Evolutionary conservation across 2,113 vertebrate species (phyloP), one percentile per base, ranked within the genome.

Genomic region (Chaenocephalus aceratus): DNA sequence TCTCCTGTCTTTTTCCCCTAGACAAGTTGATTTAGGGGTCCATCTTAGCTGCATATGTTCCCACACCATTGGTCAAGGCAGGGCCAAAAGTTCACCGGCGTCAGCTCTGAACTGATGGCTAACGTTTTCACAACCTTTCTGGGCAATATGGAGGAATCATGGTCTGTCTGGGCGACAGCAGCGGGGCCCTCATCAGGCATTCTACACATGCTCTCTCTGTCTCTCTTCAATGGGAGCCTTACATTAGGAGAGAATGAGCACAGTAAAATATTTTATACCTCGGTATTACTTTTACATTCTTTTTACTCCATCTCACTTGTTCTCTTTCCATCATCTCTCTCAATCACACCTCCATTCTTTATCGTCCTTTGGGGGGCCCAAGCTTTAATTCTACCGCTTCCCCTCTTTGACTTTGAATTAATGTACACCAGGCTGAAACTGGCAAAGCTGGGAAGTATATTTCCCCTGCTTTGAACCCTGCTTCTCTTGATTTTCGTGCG

Each of bases 211-310:
- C 91, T 78, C 82, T 84, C 92, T 66, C 84, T 82, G 89, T 71
- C 48, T 73, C 53, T 66, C 75, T 79, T 68, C 64, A 53, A 46
- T 79, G 87, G 88, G 92, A 95, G 89, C 83, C 89, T 89, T 94
- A 95, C 94, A 95, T 95, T 94, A 95, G 88, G 91, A 70, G 80
- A 95, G 95, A 95, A 95, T 92, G 94, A 94, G 89, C 81, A 86
- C 80, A 92, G 92, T 91, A 94, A 94, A 95, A 96, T 61, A 95
- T 93, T 94, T 41, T 94, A 89, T 84, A 85, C 59, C 63, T 91
- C 83, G 62, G 86, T 95, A 92, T 96, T 95, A 94, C 91, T 89
- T 84, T 67, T 83, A 36, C 58, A 59, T 36, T 69, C 60, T 73
- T 80, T 80, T 83, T 71, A 67, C 69, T 84, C 58, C n/a, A 10